Evolutionary conservation across 2,113 vertebrate species (phyloP).

Genomic region (Pelmatolapia mariae): DNA sequence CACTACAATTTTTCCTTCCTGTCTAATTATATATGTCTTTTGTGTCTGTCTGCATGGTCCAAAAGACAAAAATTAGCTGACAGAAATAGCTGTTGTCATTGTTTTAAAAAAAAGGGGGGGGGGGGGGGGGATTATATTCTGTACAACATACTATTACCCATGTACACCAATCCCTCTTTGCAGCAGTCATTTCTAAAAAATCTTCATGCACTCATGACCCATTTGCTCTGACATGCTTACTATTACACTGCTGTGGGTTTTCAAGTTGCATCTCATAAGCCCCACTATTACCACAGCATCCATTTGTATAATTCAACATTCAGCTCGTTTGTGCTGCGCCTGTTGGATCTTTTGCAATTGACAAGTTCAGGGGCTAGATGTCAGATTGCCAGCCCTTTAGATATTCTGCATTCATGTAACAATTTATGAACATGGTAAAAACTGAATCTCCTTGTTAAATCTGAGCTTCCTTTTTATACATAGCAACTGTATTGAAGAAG

Average conservation of each 20-base stretch:
- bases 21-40: neutral
- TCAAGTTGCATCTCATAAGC: neutral
- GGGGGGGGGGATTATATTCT: accelerated
- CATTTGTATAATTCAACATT: neutral
- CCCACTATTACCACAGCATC: neutral
- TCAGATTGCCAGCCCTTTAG: neutral
- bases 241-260: neutral
- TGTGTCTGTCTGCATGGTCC: neutral
- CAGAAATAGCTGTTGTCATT: neutral
- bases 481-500: neutral
- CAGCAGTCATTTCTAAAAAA: neutral
- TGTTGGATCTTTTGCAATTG: neutral
- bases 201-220: neutral
- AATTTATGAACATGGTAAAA: neutral
- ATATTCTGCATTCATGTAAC: neutral
- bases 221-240: neutral
- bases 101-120: accelerated
- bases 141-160: neutral
- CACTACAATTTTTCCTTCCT: neutral
- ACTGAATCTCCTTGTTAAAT: neutral
- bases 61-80: neutral
- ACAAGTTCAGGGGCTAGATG: neutral
- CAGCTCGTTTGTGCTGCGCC: neutral
- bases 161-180: neutral
- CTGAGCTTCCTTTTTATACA: neutral